These are phyloP conservation scores for Mesodorylaimus sp. DNA, from an alignment of 2,888 invertebrate genomes.

Conservation along the genomic window DNA sequence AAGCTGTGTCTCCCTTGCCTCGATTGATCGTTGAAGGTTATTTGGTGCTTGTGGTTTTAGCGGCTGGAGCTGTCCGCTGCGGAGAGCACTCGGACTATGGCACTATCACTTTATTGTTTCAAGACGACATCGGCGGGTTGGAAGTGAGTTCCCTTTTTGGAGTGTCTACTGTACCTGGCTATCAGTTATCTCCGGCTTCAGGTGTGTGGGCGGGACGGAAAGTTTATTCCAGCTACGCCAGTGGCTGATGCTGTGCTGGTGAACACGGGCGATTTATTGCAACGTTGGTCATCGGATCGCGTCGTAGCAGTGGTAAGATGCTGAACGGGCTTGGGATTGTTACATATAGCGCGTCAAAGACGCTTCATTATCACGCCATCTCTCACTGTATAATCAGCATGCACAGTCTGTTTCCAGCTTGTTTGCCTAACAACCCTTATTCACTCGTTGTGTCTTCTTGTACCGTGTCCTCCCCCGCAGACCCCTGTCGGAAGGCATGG, in stretches of 20 bases:
- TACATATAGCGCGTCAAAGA: too few species aligned
- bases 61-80: constrained; percentile 38
- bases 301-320: constrained; percentile 51
- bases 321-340: too few species aligned
- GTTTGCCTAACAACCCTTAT: too few species aligned
- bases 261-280: constrained; percentile 53
- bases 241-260: constrained; percentile 55
- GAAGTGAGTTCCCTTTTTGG: constrained; percentile 36
- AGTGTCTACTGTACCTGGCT: neutral
- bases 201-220: constrained; percentile 47
- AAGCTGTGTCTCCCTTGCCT: too few species aligned
- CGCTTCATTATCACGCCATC: constrained; percentile 12
- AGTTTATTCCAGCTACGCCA: constrained; percentile 55
- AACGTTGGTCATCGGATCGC: constrained; percentile 51
- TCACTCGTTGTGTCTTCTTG: too few species aligned
- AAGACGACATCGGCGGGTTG: constrained; percentile 54
- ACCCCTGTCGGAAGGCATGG: too few species aligned
- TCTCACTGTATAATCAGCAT: neutral
- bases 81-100: constrained; percentile 56
- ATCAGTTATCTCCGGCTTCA: constrained; percentile 20
- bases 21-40: too few species aligned
- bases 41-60: too few species aligned
- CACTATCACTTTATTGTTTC: constrained; percentile 49
- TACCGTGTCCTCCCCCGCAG: too few species aligned
- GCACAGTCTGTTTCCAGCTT: neutral